A percentile compares a stretch with the other conserved stretches of the same genome.
phyloP scores from a whole-genome alignment of 1,140 invertebrate species.

The Papilio polyxenes region DNA sequence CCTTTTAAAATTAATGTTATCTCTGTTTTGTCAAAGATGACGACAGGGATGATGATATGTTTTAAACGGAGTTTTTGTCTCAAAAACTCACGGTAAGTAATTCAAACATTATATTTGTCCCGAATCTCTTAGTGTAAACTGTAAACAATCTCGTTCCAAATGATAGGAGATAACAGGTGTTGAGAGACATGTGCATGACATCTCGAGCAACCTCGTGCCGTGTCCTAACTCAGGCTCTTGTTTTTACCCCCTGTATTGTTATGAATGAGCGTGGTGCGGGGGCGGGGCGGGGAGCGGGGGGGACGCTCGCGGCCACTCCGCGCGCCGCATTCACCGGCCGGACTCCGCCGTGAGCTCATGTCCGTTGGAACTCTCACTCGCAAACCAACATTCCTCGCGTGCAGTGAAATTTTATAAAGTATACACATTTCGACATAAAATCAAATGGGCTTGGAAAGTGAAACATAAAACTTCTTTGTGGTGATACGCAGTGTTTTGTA shows the following conservation, averaged over 20 bases:
- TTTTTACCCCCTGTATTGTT: slow-evolving; percentile 69
- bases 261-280: slow-evolving; percentile 67
- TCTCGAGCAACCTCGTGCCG: slow-evolving; percentile 49
- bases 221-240: slow-evolving; percentile 41
- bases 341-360: slow-evolving; percentile 56
- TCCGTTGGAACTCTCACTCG: slow-evolving; percentile 41
- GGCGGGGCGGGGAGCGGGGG: slow-evolving; percentile 49
- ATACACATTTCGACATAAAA: slow-evolving; percentile 56
- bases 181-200: neutral
- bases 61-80: no score
- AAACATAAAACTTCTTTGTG: slow-evolving; percentile 68
- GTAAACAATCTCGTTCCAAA: neutral
- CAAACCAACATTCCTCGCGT: slow-evolving; percentile 66
- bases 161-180: slow-evolving; percentile 18
- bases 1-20: no score
- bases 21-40: no score
- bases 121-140: neutral
- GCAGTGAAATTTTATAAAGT: slow-evolving; percentile 71
- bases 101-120: slow-evolving; percentile 11
- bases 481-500: slow-evolving; percentile 61
- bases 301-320: slow-evolving; percentile 46
- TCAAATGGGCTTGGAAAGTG: slow-evolving; percentile 76
- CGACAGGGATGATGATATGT: no score
- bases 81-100: no score
- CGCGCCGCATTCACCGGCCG: slow-evolving; percentile 66